Base-by-base conservation (phyloP, 2,797 vertebrate species). In the Oreochromis grahami region DNA sequence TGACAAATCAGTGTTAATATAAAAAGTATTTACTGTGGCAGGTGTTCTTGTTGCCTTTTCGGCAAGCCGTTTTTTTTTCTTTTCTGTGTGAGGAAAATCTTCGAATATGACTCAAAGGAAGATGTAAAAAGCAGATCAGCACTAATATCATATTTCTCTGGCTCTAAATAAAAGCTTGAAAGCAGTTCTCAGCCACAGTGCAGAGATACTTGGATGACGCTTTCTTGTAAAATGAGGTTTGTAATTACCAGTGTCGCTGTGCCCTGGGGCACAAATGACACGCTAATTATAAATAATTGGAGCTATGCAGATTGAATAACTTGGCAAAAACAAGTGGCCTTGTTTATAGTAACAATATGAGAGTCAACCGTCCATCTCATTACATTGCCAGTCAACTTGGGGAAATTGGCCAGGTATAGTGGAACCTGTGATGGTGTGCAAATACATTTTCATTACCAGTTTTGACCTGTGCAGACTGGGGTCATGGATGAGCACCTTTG, bases 261-360 rank as follows among this genome's bases (percentile, higher is more conserved):
- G 91, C 91, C 92, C 88, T 15, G 84, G 80, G 81, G 83, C 89
- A 76, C 77, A 78, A 84, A 82, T 83, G 70, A 89, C 87, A 81
- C 3, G 53, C 74, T 90, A 92, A 94, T 93, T 87, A 92, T 86
- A 87, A 92, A 91, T 92, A 92, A 93, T 88, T 93, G 87, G 85
- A 79, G 86, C 79, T 34, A 15, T 68, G 76, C 82, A 81, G 78
- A 83, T 86, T 87, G 77, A 86, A 84, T 84, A 86, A 77, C 26
- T 91, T 84, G 82, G 83, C 90, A 81, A 79, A 77, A 88, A 88
- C 84, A 86, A 91, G 79, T 36, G 76, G 19, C 4, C 60, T 52
- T 91, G 82, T 92, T 89, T 87, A 80, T 76, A 38, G 76, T 76
- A 82, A 87, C 84, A 82, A 84, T 79, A 52, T 45, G 34, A 85